Evolutionary conservation across 2,797 vertebrate genomes (phyloP).

Genomic region (Acanthis flammea): DNA sequence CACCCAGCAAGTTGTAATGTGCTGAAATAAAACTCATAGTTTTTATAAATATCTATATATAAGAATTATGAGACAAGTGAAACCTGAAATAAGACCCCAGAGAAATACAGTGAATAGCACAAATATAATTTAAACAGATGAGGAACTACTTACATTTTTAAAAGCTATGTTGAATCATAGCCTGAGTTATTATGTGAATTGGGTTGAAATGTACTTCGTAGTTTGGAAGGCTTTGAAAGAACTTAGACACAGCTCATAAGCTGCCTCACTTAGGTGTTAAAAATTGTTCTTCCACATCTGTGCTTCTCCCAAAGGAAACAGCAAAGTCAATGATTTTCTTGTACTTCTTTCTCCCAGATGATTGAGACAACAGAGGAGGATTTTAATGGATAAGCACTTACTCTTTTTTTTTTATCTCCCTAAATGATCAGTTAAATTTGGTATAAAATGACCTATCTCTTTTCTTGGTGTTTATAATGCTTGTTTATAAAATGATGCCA

Average conservation of each 20-base stretch:
- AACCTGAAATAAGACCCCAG: neutral
- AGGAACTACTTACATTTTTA: constrained; percentile 3
- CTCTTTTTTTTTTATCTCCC: constrained; percentile 24
- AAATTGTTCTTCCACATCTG: constrained; percentile 50
- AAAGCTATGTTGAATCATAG: constrained; percentile 5
- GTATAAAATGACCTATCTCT: constrained; percentile 13
- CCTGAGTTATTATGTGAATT: constrained; percentile 38
- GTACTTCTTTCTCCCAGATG: neutral
- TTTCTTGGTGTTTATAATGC: neutral
- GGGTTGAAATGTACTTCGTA: neutral
- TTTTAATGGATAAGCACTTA: constrained; percentile 35
- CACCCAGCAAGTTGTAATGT: neutral
- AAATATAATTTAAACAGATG: constrained; percentile 28
- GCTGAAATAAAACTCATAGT: neutral
- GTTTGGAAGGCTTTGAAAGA: neutral
- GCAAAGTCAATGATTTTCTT: constrained; percentile 35
- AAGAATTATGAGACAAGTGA: neutral
- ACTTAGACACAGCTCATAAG: constrained; percentile 43
- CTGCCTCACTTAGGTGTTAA: constrained; percentile 49
- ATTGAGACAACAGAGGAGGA: neutral
- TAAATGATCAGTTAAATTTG: constrained; percentile 36
- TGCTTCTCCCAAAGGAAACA: constrained; percentile 42
- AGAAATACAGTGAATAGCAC: neutral
- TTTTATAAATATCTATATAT: neutral
- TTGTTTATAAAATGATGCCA: constrained; percentile 28